Evolutionary conservation across 2,888 invertebrate genomes (phyloP), one percentile per base, ranked within the genome.

Genomic region (Mesochorus sp.): DNA sequence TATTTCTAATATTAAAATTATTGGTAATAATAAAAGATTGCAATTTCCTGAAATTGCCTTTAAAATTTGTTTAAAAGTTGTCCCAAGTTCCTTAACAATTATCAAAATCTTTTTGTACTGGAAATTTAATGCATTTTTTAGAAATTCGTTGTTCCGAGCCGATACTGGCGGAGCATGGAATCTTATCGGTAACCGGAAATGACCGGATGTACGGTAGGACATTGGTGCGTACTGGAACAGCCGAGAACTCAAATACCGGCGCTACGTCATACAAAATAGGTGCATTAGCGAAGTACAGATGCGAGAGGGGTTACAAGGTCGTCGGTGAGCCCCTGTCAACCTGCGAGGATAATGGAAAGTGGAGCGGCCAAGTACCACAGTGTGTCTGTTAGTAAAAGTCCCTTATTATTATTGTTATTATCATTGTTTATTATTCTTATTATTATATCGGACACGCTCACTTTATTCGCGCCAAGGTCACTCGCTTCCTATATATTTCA

Each of bases 131-230:
- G n/a, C 12, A 39, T 12, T 24, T 88, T 90, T 0, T 90, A 96
- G 97, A 97, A 92, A 96, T 97, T 81, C 94, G 97, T 66, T 98
- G 98, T 86, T 93, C 95, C 0, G 97, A 97, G 85, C 97, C 98
- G 0, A 92, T 94, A 1, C 92, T 97, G 26, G 96, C 97, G 0
- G 95, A 95, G 26, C 97, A 97, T 89, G 96, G 97, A 80, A 96
- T 97, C 19, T 93, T 97, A 0, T 97, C 97, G 0, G 96, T 97
- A 31, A 97, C 97, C 0, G 97, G 97, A 62, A 98, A 97, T 88
- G 98, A 98, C 89, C 93, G 98, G 61, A 95, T 96, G 94, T 97
- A 97, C 87, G 97, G 97, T 0, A 93, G 97, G 24, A 97, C 97
- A 0, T 91, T 97, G 14, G 95, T 97, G 81, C 92, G 96, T 42